These are phyloP conservation scores for Drosophila chauvacae DNA, from an alignment of 1,140 invertebrate genomes.

Conservation along the genomic window DNA sequence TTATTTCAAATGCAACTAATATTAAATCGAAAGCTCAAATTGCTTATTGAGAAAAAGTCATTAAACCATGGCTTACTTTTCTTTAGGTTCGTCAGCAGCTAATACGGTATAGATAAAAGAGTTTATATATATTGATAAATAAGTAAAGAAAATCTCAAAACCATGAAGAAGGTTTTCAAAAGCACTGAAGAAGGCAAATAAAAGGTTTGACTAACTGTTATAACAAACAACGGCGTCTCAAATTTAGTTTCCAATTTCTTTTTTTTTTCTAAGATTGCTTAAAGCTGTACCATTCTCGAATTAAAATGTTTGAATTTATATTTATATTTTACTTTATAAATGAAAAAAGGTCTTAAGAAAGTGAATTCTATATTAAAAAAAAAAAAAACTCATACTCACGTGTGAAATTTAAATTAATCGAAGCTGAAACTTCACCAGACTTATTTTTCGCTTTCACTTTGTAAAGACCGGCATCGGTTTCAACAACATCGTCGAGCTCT, in stretches of 20 bases:
- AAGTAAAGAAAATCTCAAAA: not conserved
- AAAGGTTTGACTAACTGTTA: too few relatives aligned
- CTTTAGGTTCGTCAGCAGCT: constrained; percentile 93
- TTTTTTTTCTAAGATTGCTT: too few relatives aligned
- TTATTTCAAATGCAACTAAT: not conserved
- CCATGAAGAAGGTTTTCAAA: too few relatives aligned
- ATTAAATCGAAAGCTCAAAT: not conserved
- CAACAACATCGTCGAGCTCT: constrained; percentile 97
- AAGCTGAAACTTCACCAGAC: constrained; percentile 98
- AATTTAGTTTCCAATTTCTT: too few relatives aligned
- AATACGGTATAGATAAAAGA: not conserved
- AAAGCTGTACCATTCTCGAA: not conserved
- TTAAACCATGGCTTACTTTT: constrained; percentile 89
- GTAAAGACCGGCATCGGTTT: constrained; percentile 98
- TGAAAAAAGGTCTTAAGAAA: not conserved
- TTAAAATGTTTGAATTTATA: not conserved
- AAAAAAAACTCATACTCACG: constrained; percentile 89
- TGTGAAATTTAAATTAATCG: constrained; percentile 99
- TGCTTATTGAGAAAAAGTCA: not conserved
- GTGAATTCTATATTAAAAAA: not conserved
- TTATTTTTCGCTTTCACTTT: constrained; percentile 99
- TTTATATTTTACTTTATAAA: not conserved
- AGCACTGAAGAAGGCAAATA: not conserved
- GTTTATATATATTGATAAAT: not conserved
- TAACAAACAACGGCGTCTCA: too few relatives aligned